These are phyloP conservation scores for Apus apus DNA, from an alignment of 2,113 vertebrate species.

Conservation along the genomic window DNA sequence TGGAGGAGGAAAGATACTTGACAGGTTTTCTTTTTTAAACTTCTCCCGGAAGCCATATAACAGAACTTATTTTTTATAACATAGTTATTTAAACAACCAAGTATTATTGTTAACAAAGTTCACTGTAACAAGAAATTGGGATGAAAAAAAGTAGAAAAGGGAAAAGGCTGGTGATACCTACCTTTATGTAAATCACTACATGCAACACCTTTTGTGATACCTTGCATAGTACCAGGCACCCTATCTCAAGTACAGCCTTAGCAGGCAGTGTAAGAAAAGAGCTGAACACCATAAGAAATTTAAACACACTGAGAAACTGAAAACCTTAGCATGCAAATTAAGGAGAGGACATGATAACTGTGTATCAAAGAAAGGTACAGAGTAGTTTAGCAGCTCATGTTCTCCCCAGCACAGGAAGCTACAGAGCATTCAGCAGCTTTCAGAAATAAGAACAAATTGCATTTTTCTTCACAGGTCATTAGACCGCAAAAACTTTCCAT, in stretches of 20 bases:
- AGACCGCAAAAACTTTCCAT: not conserved
- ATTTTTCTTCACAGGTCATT: not conserved
- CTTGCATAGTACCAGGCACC: not conserved
- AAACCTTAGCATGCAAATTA: not conserved
- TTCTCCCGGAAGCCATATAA: not conserved
- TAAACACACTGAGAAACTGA: not conserved
- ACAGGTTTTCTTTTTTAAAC: not conserved
- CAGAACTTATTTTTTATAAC: not conserved
- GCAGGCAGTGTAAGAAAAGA: not conserved
- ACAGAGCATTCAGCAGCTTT: not conserved
- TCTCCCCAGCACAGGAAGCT: not conserved
- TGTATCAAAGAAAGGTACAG: not conserved
- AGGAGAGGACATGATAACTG: not conserved
- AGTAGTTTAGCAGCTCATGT: not conserved
- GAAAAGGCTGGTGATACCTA: not conserved
- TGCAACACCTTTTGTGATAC: rapidly evolving
- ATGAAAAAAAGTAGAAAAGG: not conserved
- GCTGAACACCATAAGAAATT: not conserved
- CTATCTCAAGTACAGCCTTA: not conserved
- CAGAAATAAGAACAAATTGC: not conserved
- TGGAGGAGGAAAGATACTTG: not conserved
- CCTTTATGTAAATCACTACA: not conserved
- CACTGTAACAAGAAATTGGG: not conserved
- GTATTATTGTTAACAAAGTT: not conserved
- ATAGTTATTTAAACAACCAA: not conserved